Evolutionary conservation across 2,888 invertebrate species (phyloP), one percentile per base, ranked within the genome.

Genomic region (Troides oblongomaculatus): DNA sequence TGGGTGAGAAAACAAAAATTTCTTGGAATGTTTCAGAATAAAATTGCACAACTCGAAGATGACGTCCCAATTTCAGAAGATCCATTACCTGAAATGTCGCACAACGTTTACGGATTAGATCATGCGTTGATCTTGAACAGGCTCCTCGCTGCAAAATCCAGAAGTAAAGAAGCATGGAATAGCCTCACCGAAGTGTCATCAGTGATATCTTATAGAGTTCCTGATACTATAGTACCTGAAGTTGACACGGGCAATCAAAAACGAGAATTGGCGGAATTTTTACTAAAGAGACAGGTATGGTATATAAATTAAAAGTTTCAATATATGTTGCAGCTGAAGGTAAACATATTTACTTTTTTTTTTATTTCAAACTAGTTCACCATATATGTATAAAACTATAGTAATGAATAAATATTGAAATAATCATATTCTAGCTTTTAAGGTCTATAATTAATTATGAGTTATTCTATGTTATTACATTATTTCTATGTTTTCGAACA

Each of bases 71-170:
- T 84, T 50, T 80, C 81, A 62, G 89, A 93, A 58, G 86, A 93
- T 10, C 84, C 89, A 7, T 76, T 96, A 72, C 96, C 96, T 2
- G 87, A 93, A 72, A 97, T 97, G 96, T 94, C 94, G 0, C 93
- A 96, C 73, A 94, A 95, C 83, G 94, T 96, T 6, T 93, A 95
- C 57, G 96, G 96, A 0, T 84, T 97, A 62, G 94, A 97, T 82
- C 96, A 96, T 77, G 85, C 87, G 0, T 88, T 86, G 69, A 95
- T 97, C 60, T 94, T 96, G 93, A 90, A 87, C 57, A 87, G 93
- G 65, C 88, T 94, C 1, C 68, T 92, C 14, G 87, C 87, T 0
- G 92, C 93, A 36, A 88, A 94, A 78, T 93, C 92, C 66, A 93
- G 90, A 76, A 93, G 89, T 0, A 90, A 86, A 70, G 90, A 93